Conservation (phyloP, 2,113 vertebrate species). For the Anser cygnoides region DNA sequence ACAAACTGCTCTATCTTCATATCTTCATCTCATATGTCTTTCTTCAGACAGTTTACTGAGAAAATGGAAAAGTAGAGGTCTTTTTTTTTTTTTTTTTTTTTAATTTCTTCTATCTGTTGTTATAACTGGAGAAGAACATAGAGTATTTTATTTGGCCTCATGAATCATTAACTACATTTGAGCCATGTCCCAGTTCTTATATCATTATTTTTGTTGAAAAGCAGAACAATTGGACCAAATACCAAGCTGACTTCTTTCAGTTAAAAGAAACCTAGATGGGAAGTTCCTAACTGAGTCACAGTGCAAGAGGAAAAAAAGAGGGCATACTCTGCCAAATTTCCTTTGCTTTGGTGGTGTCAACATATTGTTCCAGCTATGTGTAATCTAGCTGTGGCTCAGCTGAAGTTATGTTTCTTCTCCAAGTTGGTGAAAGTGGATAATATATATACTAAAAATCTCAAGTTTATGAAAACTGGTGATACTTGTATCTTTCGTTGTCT, state of each 20-base stretch:
- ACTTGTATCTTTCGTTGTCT: not conserved
- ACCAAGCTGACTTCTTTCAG: not conserved
- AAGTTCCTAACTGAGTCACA: not conserved
- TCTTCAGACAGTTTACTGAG: not conserved
- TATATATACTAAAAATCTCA: not conserved
- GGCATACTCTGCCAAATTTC: not conserved
- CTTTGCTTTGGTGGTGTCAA: not conserved
- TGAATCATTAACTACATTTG: not conserved
- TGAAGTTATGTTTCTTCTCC: rapidly evolving
- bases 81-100: not conserved
- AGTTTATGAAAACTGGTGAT: not conserved
- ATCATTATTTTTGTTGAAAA: not conserved
- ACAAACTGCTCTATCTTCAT: not conserved
- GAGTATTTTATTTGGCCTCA: not conserved
- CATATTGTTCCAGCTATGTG: not conserved
- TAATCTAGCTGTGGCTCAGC: not conserved
- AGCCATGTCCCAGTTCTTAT: not conserved
- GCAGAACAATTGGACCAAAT: not conserved
- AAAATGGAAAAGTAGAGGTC: not conserved
- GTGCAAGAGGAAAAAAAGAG: not conserved
- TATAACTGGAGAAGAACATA: not conserved
- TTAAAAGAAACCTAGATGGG: not conserved
- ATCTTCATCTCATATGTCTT: not conserved
- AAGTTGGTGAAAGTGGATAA: not conserved
- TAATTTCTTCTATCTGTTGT: not conserved